These are phyloP conservation scores for Pocillopora damicornis DNA, from an alignment of 64 coral and sea anemone species.

Conservation along the genomic window DNA sequence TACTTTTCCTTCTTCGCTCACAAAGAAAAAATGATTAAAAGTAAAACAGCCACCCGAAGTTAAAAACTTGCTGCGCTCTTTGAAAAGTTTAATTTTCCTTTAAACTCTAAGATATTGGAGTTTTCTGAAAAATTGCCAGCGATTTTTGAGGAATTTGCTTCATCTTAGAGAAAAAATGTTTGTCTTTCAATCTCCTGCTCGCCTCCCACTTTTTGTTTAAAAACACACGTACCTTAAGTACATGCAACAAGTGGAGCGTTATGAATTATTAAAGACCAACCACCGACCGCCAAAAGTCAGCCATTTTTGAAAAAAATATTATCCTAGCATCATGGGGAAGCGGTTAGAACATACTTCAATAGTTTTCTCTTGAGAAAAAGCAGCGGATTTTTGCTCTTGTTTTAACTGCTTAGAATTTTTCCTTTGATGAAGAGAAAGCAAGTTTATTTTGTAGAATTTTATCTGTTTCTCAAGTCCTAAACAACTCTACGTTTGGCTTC, in stretches of 20 bases:
- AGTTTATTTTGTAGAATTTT: not conserved
- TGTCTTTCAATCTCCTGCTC: not conserved
- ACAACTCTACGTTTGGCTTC: conserved; percentile 22
- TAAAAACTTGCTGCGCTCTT: not conserved
- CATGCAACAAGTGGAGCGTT: conserved; percentile 10
- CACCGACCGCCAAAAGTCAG: conserved; percentile 29
- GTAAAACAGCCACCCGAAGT: not conserved
- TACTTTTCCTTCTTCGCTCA: conserved; percentile 1
- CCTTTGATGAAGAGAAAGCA: not conserved
- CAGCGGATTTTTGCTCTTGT: too few relatives aligned
- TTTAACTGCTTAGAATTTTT: not conserved
- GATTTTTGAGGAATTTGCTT: not conserved
- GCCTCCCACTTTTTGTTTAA: not conserved
- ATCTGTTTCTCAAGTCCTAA: not conserved
- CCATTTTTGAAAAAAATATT: conserved; percentile 13
- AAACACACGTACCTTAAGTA: conserved; percentile 21
- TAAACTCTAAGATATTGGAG: not conserved
- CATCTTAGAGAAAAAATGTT: not conserved
- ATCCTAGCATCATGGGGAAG: conserved; percentile 16
- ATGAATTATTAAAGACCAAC: conserved; percentile 11
- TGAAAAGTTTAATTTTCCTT: not conserved
- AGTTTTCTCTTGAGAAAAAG: not conserved
- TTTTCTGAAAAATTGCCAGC: not conserved
- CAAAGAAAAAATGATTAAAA: conserved; percentile 33
- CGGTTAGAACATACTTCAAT: not conserved